Conservation (phyloP, 2,113 vertebrate species). For the Myotis yumanensis region DNA sequence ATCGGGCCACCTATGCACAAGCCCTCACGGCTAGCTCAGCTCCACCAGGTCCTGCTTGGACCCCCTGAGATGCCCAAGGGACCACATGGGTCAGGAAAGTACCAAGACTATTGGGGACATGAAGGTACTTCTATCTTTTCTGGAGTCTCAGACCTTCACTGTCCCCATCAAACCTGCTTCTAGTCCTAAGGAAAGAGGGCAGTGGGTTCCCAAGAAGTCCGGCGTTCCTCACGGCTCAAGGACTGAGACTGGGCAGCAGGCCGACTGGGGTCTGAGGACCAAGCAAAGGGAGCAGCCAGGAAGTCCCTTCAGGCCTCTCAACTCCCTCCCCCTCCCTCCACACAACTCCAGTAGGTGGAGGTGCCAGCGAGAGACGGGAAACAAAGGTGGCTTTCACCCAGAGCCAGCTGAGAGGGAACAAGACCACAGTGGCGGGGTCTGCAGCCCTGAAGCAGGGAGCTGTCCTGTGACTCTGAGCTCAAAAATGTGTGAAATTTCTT, state of each 20-base stretch:
- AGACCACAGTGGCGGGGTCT: neutral
- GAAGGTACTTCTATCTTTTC: neutral
- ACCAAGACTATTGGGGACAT: neutral
- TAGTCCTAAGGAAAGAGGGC: constrained; percentile 10
- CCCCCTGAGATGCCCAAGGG: neutral
- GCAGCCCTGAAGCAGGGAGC: constrained; percentile 73
- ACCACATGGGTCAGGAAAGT: neutral
- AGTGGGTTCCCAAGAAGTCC: neutral
- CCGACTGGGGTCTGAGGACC: neutral
- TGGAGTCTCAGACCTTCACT: constrained; percentile 19
- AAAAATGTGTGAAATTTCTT: constrained; percentile 86
- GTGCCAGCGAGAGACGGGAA: neutral
- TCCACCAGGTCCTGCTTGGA: neutral
- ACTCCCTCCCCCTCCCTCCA: neutral
- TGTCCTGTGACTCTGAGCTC: constrained; percentile 78
- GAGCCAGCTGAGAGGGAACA: constrained; percentile 33
- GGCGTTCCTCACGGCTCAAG: neutral
- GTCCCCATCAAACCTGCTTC: neutral
- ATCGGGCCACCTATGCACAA: neutral
- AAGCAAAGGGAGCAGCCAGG: neutral
- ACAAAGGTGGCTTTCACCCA: constrained; percentile 82
- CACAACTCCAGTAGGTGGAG: neutral
- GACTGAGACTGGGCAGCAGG: neutral
- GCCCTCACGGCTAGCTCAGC: neutral
- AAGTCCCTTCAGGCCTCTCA: neutral